Percentiles rank a stretch among this genome's conserved stretches.
These are phyloP conservation scores for Calidris pygmaea DNA, from an alignment of 2,113 vertebrate species.

Conservation along the genomic window DNA sequence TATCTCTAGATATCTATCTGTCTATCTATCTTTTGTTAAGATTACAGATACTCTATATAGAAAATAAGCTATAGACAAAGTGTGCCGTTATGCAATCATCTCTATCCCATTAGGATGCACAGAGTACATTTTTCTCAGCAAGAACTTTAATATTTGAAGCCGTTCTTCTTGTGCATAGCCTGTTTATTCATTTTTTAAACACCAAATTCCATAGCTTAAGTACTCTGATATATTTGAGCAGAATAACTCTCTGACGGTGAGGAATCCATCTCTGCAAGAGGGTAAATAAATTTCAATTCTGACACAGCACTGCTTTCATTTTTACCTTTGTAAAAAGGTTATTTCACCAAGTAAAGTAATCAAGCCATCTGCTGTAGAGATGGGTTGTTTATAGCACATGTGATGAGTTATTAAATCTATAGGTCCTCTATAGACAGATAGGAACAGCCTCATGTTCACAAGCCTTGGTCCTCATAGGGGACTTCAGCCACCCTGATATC, in stretches of 20 bases:
- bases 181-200: slow-evolving; percentile 55
- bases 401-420: background rate
- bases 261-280: background rate
- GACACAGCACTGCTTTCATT: background rate
- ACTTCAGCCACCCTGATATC: background rate
- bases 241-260: background rate
- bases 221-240: background rate
- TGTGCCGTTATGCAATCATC: slow-evolving; percentile 24
- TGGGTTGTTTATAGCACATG: background rate
- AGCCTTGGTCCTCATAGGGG: background rate
- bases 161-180: background rate
- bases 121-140: slow-evolving; percentile 47
- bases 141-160: slow-evolving; percentile 33
- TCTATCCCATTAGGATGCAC: slow-evolving; percentile 20
- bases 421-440: background rate
- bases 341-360: background rate
- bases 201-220: slow-evolving; percentile 4
- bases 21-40: slow-evolving; percentile 31
- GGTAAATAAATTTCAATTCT: slow-evolving; percentile 18
- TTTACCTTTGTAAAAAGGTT: background rate
- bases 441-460: background rate
- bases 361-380: background rate
- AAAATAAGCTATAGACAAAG: slow-evolving; percentile 31
- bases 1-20: background rate
- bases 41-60: slow-evolving; percentile 7